phyloP scores from a whole-genome alignment of 2,113 vertebrate genomes.

The Rhegmatorhina hoffmannsi region DNA sequence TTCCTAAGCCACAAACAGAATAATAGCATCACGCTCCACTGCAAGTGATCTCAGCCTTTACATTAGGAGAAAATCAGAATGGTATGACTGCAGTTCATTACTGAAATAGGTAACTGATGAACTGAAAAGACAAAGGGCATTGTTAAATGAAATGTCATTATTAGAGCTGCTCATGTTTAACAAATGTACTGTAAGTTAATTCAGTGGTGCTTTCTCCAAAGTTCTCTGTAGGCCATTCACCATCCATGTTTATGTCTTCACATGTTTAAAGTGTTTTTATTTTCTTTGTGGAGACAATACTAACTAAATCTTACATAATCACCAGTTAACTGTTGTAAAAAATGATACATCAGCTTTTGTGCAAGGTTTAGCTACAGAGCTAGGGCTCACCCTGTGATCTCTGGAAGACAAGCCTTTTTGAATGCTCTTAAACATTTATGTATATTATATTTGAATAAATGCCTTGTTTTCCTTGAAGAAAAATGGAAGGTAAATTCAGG shows the following conservation, averaged over 20 bases:
- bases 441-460: conserved; percentile 1
- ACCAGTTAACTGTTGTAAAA: neutral
- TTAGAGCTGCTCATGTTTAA: conserved; percentile 86
- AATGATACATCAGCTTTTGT: neutral
- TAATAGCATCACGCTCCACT: conserved; percentile 85
- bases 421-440: neutral
- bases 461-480: neutral
- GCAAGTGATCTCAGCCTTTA: conserved; percentile 83
- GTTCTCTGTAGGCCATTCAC: conserved; percentile 72
- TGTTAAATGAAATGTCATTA: conserved; percentile 90
- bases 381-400: neutral
- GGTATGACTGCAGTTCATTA: conserved; percentile 86
- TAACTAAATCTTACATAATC: neutral
- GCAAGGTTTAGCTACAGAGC: neutral
- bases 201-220: conserved; percentile 80
- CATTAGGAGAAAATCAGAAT: conserved; percentile 84
- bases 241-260: conserved; percentile 45
- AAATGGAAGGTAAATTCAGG: neutral
- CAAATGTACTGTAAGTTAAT: conserved; percentile 87
- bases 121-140: conserved; percentile 88
- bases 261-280: conserved; percentile 37
- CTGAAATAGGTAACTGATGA: conserved; percentile 87
- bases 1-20: conserved; percentile 80
- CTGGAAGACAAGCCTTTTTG: neutral
- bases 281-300: conserved; percentile 22